Percentiles rank a stretch among this genome's conserved stretches.
Conservation (phyloP, 2,797 vertebrate genomes). For the Danio tinwini region DNA sequence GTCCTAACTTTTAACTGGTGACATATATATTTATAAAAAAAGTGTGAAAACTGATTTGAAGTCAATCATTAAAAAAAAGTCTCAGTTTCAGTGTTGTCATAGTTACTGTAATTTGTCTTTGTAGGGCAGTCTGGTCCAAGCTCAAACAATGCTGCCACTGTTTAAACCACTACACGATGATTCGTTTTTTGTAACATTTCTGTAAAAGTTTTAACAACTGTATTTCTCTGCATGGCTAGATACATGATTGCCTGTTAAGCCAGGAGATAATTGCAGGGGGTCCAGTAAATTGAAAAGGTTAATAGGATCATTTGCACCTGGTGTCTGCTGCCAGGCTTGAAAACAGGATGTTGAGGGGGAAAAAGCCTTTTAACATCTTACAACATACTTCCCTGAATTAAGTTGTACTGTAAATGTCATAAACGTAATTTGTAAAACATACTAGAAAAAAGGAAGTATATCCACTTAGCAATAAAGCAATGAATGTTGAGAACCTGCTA, state of each 20-base stretch:
- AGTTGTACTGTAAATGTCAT: background rate
- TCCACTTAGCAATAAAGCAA: background rate
- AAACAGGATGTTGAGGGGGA: conserved; percentile 39
- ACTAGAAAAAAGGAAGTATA: conserved; percentile 17
- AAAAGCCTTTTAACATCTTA: conserved; percentile 30
- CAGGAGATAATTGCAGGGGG: conserved; percentile 62
- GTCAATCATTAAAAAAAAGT: background rate
- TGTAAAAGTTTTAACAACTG: background rate
- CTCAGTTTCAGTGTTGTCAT: background rate
- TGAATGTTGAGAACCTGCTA: background rate
- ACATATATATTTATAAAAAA: too few relatives aligned
- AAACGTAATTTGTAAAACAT: background rate
- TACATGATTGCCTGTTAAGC: conserved; percentile 61
- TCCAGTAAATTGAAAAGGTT: conserved; percentile 61
- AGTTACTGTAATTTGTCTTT: background rate
- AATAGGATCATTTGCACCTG: conserved; percentile 64
- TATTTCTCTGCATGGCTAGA: conserved; percentile 16
- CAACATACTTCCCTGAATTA: background rate
- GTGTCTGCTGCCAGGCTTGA: conserved; percentile 46
- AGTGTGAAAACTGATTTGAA: background rate
- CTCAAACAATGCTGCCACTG: background rate
- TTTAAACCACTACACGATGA: background rate
- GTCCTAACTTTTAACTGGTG: background rate
- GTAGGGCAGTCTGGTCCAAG: background rate
- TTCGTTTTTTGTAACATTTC: background rate